Evolutionary conservation across 2,888 invertebrate genomes (phyloP), one percentile per base, ranked within the genome.

Genomic region (Nomada ruficornis): DNA sequence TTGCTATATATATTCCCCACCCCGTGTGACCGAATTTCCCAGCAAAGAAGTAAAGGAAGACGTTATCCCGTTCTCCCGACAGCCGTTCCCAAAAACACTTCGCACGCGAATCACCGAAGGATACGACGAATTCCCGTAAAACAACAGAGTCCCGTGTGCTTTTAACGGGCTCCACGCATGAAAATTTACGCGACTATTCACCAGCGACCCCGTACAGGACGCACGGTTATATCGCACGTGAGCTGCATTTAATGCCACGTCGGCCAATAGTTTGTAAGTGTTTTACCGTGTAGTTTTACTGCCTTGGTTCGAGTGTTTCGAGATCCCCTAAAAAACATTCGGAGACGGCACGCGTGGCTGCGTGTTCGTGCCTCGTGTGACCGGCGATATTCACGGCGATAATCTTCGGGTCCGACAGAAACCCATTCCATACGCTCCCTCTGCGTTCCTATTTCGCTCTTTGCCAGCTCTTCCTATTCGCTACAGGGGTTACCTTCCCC

Each of bases 321-420:
- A 78, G 82, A 77, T 68, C 80, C 83, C 85, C 77, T 80, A 65
- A 82, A 86, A 87, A 84, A 82, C 87, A 78, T 76, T 86, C 63
- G 77, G 72, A 73, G 77, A 76, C 78, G 69, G 79, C 62, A 74
- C 63, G 74, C 64, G 77, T 36, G 36, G 36, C 36, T 36, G 78
- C 59, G 68, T 60, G 76, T 72, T 59, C 69, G 68, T 76, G 74
- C 70, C 36, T 57, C 68, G 78, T 80, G 67, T 57, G 65, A 78
- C 80, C 75, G 80, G 81, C 86, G 86, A 90, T 89, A 88, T 90
- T 90, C 87, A 80, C 82, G 85, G 87, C 82, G 86, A 88, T 90
- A 90, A 88, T 86, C 87, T 86, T 86, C 36, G 36, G 77, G 69
- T 80, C 64, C 88, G 84, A 88, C 86, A 77, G 88, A 77, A 77